Conservation (phyloP, 2,113 vertebrate species). For the Mobula hypostoma region DNA sequence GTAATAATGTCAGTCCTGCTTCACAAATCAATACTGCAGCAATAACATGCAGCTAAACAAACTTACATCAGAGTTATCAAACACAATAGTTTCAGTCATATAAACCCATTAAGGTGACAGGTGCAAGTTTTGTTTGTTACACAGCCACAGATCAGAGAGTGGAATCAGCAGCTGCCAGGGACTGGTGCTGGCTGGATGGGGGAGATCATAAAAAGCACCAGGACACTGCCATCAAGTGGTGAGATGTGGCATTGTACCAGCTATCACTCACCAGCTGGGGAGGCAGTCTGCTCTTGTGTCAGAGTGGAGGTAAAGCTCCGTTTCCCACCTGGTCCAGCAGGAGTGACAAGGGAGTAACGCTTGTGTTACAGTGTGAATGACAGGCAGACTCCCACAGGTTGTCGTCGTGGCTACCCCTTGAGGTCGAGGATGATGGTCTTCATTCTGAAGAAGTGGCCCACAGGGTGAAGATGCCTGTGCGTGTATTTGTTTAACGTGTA, state of each 20-base stretch:
- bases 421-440: no score
- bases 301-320: background rate
- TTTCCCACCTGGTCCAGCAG: no score
- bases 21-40: background rate
- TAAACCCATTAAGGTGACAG: background rate
- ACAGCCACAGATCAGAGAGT: background rate
- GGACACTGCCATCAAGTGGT: constrained; percentile 14
- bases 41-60: background rate
- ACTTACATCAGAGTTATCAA: background rate
- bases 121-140: background rate
- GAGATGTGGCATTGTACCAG: background rate
- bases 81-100: background rate
- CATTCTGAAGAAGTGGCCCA: no score
- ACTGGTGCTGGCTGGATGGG: background rate
- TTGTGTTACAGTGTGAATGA: no score
- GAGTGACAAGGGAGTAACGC: no score
- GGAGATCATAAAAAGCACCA: background rate
- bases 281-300: background rate
- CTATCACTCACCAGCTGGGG: background rate
- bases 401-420: no score
- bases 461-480: no score
- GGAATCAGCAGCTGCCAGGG: background rate
- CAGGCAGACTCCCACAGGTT: no score
- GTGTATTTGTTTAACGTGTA: no score
- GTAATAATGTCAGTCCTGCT: background rate